These are phyloP conservation scores for Neotoma lepida DNA, from an alignment of 2,113 vertebrate species.

Conservation along the genomic window DNA sequence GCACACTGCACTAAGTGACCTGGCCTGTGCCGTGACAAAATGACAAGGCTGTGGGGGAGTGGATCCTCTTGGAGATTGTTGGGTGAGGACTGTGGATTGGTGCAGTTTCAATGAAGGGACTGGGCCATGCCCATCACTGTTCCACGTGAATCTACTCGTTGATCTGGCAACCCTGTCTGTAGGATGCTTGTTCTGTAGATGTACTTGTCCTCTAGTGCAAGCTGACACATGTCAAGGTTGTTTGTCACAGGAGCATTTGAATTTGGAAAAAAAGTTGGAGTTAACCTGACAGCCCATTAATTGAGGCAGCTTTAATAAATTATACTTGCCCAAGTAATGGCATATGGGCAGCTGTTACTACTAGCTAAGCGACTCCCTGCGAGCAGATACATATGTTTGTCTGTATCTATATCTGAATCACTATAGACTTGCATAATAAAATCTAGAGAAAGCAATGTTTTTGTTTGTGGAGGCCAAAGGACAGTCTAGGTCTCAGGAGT, in stretches of 20 bases:
- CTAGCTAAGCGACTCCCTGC: neutral
- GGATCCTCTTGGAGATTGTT: neutral
- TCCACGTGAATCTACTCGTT: neutral
- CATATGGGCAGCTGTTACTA: constrained; percentile 16
- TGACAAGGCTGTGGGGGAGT: neutral
- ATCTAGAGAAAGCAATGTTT: neutral
- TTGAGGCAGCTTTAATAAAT: constrained; percentile 65
- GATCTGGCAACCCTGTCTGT: neutral
- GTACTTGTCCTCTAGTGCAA: neutral
- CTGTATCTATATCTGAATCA: neutral
- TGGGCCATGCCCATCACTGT: neutral
- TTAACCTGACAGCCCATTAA: constrained; percentile 49
- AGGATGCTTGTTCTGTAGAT: neutral
- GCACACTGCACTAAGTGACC: too few relatives aligned
- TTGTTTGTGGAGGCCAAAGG: neutral
- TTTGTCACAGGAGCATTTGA: neutral
- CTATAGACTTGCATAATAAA: neutral
- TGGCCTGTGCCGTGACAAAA: neutral
- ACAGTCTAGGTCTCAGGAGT: neutral
- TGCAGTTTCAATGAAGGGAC: neutral
- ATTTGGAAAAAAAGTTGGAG: constrained; percentile 32
- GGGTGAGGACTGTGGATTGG: neutral
- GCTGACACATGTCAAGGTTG: constrained; percentile 33
- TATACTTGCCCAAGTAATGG: constrained; percentile 16
- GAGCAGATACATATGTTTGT: neutral